These are phyloP conservation scores for Hoplodrina ambigua DNA, from an alignment of 2,888 invertebrate species.

Conservation along the genomic window DNA sequence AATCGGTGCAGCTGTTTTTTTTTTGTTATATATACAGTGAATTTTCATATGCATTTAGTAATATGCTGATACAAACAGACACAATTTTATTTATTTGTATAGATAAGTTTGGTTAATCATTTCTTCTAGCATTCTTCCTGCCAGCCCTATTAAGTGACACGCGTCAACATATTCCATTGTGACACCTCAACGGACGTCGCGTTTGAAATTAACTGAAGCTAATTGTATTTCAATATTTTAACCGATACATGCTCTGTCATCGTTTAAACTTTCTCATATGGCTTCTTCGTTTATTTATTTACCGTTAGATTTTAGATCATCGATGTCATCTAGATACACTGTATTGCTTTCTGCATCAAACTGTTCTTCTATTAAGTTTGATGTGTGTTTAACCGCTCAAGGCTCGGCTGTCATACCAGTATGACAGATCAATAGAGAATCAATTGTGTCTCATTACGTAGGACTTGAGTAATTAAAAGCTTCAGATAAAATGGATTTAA, in stretches of 20 bases:
- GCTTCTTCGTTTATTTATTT: constrained; percentile 12
- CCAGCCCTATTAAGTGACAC: constrained; percentile 49
- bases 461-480: too few relatives aligned
- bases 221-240: constrained; percentile 55
- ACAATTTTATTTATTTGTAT: too few relatives aligned
- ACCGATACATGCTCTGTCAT: constrained; percentile 29
- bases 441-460: too few relatives aligned
- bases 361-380: neutral
- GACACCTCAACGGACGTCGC: constrained; percentile 43
- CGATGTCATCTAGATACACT: constrained; percentile 1
- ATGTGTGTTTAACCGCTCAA: too few relatives aligned
- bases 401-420: too few relatives aligned
- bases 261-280: constrained; percentile 42
- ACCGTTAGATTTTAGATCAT: constrained; percentile 8
- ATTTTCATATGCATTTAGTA: too few relatives aligned
- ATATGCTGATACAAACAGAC: too few relatives aligned
- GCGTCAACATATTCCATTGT: constrained; percentile 55
- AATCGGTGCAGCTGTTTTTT: too few relatives aligned
- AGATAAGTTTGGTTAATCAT: too few relatives aligned
- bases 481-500: too few relatives aligned
- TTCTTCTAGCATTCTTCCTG: neutral
- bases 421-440: too few relatives aligned
- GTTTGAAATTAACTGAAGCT: constrained; percentile 51
- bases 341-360: neutral
- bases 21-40: too few relatives aligned